Percentiles rank a stretch among this genome's conserved stretches.
Conservation (phyloP, 2,113 vertebrate genomes). For the Hippoglossus stenolepis region DNA sequence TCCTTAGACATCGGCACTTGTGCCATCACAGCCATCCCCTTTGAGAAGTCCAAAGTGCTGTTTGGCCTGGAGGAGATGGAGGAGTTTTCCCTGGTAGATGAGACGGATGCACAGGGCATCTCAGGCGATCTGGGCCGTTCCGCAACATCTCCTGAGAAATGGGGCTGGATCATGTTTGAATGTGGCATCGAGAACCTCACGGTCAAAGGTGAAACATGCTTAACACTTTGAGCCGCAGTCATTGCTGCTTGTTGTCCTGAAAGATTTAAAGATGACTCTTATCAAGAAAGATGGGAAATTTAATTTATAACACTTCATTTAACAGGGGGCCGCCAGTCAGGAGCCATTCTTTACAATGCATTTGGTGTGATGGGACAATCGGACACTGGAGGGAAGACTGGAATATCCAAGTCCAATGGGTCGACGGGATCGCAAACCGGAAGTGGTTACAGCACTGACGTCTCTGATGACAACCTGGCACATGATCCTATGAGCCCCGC, state of each 20-base stretch:
- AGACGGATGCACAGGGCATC: conserved; percentile 86
- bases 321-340: conserved; percentile 88
- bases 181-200: conserved; percentile 98
- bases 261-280: not conserved
- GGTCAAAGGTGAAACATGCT: conserved; percentile 88
- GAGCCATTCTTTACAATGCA: conserved; percentile 91
- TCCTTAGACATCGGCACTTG: conserved; percentile 90
- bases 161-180: conserved; percentile 99
- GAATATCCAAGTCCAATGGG: conserved; percentile 91
- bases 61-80: conserved; percentile 97
- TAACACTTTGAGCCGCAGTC: not conserved
- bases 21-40: conserved; percentile 97
- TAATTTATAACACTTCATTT: not conserved
- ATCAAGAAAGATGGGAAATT: not conserved
- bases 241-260: not conserved
- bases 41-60: conserved; percentile 98
- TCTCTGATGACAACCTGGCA: conserved; percentile 94
- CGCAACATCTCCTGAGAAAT: conserved; percentile 90
- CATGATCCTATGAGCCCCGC: conserved; percentile 88
- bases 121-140: conserved; percentile 85
- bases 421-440: conserved; percentile 96
- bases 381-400: conserved; percentile 82
- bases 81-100: conserved; percentile 94
- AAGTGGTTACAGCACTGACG: conserved; percentile 97
- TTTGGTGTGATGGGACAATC: conserved; percentile 92